A percentile compares a stretch with the other conserved stretches of the same genome.
Evolutionary conservation across 2,888 invertebrate genomes (phyloP).

Genomic region (Limnephilus rhombicus): DNA sequence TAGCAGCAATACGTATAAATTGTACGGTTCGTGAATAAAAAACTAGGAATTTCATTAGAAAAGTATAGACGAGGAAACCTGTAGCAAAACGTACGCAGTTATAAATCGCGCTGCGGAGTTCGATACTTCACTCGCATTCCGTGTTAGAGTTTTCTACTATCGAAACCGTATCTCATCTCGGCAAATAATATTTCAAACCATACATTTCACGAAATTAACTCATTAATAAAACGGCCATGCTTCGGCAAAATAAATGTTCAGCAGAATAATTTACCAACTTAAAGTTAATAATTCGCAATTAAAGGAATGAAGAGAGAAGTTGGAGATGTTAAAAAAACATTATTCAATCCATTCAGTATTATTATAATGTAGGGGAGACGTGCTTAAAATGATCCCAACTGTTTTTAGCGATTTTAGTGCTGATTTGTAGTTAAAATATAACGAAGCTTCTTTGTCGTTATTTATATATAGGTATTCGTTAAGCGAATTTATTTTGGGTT

Average conservation of each 20-base stretch:
- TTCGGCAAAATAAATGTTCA: not conserved
- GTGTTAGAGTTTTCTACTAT: not conserved
- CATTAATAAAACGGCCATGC: not conserved
- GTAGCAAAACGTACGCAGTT: not conserved
- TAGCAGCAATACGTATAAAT: slow-evolving; percentile 1
- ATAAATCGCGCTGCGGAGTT: not conserved
- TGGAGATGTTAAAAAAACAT: not conserved
- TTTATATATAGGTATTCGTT: too few relatives aligned
- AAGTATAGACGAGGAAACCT: not conserved
- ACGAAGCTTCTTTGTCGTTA: not conserved
- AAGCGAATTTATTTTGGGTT: too few relatives aligned
- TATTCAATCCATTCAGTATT: not conserved
- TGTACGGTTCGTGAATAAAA: not conserved
- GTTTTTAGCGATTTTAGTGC: not conserved
- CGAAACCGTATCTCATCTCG: not conserved
- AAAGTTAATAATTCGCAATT: not conserved
- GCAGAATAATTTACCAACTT: not conserved
- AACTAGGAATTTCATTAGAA: not conserved
- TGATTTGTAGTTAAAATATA: not conserved
- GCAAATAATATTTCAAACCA: not conserved
- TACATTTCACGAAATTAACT: not conserved
- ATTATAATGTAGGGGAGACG: not conserved
- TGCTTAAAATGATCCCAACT: not conserved
- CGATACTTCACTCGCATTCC: not conserved
- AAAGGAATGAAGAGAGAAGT: not conserved